phyloP scores from a whole-genome alignment of 2,888 invertebrate genomes.

The Diogma glabrata region DNA sequence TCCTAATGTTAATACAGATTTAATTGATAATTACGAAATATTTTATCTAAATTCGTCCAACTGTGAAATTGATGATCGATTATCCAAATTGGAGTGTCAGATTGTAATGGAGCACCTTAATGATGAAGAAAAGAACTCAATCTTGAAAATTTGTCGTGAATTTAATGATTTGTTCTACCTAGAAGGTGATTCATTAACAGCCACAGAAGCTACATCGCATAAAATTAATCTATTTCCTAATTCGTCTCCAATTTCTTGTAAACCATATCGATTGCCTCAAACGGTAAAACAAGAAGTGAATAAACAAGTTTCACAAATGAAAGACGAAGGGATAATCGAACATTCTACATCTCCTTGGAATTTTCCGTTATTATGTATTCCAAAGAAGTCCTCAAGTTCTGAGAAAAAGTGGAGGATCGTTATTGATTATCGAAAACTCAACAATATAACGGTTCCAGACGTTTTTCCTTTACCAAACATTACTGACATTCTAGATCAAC shows the following conservation, averaged over 20 bases:
- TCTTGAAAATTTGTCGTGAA: not conserved
- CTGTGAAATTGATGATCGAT: not conserved
- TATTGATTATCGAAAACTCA: constrained; percentile 15
- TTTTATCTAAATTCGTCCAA: not conserved
- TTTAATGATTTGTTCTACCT: not conserved
- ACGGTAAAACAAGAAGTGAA: not conserved
- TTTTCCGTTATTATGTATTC: not conserved
- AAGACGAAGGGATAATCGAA: not conserved
- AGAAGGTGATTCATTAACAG: not conserved
- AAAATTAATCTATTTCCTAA: not conserved
- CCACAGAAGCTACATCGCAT: not conserved
- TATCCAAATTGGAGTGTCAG: not conserved
- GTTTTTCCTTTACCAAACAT: constrained; percentile 21
- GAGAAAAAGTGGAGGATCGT: not conserved
- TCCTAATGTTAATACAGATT: not conserved
- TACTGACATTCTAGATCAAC: constrained; percentile 19
- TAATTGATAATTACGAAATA: not conserved
- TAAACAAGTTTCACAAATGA: not conserved
- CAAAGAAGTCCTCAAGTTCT: not conserved
- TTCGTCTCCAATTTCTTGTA: not conserved
- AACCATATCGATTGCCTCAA: not conserved
- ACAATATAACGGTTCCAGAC: constrained; percentile 18
- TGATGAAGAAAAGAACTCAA: not conserved
- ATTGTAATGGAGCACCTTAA: not conserved
- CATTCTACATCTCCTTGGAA: not conserved